Conservation (phyloP, 2,797 vertebrate genomes). For the Melanotaenia trifasciata region DNA sequence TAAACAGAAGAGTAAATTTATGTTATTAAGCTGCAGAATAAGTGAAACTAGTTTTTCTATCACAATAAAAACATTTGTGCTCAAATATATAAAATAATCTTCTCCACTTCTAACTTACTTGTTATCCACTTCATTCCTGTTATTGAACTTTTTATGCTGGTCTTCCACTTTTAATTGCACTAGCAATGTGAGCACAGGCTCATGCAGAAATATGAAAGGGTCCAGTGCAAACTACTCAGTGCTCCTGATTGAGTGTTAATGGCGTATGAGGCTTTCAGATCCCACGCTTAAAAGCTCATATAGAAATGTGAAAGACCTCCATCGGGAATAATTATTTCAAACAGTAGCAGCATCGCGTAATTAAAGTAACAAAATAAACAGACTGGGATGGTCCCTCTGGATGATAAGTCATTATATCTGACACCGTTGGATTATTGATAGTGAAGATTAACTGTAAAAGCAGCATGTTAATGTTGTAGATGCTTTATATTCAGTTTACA, state of each 20-base stretch:
- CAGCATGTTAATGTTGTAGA: neutral
- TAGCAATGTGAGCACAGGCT: neutral
- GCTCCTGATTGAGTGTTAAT: neutral
- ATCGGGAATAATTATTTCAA: neutral
- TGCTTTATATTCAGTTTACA: neutral
- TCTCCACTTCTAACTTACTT: neutral
- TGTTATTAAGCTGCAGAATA: slow-evolving; percentile 14
- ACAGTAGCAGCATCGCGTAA: neutral
- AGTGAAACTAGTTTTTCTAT: neutral
- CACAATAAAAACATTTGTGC: no score
- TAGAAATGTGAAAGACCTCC: neutral
- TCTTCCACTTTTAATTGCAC: neutral
- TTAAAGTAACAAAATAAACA: slow-evolving; percentile 1
- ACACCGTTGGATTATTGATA: neutral
- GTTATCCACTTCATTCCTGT: neutral
- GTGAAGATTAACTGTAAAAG: neutral
- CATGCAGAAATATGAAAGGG: neutral
- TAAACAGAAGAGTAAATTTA: slow-evolving; percentile 23
- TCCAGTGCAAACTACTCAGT: neutral
- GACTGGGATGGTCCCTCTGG: neutral
- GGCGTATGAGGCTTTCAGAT: neutral
- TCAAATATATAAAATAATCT: neutral
- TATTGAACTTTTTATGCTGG: neutral
- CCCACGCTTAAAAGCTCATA: neutral
- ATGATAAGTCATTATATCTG: neutral